phyloP scores from a whole-genome alignment of 2,113 vertebrate species.

The Erythrocercus mccallii region DNA sequence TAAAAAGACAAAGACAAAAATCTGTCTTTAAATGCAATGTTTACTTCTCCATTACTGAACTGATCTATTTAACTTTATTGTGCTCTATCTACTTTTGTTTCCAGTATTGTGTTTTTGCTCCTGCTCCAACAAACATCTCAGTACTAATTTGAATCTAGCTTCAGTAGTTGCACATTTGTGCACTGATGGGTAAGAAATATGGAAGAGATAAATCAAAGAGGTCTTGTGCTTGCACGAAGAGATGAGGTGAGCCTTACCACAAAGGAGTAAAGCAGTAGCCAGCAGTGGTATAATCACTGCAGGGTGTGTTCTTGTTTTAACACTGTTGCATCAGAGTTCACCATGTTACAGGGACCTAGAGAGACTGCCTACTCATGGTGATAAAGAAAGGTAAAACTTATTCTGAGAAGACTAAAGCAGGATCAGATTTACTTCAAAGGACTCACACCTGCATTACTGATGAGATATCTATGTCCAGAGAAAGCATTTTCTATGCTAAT shows the following conservation, averaged over 20 bases:
- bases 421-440: background rate
- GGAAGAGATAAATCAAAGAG: background rate
- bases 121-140: background rate
- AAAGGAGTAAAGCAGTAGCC: background rate
- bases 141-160: background rate
- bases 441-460: background rate
- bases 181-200: background rate
- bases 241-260: background rate
- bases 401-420: background rate
- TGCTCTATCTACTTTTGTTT: background rate
- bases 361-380: background rate
- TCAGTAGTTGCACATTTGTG: background rate
- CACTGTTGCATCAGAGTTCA: background rate
- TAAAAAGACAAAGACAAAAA: background rate
- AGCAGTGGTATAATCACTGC: background rate
- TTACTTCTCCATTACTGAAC: background rate
- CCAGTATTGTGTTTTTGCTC: background rate
- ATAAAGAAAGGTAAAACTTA: background rate
- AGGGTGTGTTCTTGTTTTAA: background rate
- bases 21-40: background rate
- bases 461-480: background rate
- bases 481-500: background rate
- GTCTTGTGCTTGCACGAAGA: background rate
- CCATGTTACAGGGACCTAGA: rapidly evolving
- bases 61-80: background rate